Evolutionary conservation across 2,797 vertebrate genomes (phyloP), one percentile per base, ranked within the genome.

Genomic region (Aulostomus chinensis): DNA sequence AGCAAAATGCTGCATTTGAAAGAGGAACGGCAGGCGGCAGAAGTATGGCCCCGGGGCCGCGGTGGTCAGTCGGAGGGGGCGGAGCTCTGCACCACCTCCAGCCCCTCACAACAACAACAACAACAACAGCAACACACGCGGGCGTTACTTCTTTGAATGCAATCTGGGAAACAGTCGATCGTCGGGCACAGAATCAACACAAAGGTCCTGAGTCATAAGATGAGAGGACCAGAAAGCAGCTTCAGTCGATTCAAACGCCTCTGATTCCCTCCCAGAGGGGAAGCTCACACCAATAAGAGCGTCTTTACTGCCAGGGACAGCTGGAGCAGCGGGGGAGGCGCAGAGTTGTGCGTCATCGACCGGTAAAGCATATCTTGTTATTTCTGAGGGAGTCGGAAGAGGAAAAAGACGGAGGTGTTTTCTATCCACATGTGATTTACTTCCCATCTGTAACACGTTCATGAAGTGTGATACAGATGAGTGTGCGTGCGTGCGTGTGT

Each of bases 1-100:
- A 81, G 64, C 69, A 56, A 71, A 82, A 74, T 64, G 24, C 56
- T 66, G 57, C 70, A 76, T 78, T 68, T 79, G 67, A 86, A 82
- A 76, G 61, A 63, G 43, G 60, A 73, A 57, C 32, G 29, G 60
- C 72, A 72, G 70, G 57, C 62, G 39, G 48, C 53, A 26, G 17
- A 51, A 61, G 60, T 14, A 14, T 57, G 5, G 35, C 66, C 78
- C 42, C 1, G 0, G 47, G 67, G 75, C 61, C 35, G 20, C 21
- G 45, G 37, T 76, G 80, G 82, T 80, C 76, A 68, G 42, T 51
- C 3, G 16, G 2, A 34, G n/a, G 35, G 38, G 55, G 78, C 5
- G 68, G 66, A 36, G 49, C 16, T 40, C 24, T 59, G 47, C 45
- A 40, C 68, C 73, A 72, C 68, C 71, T 72, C 56, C 65, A 59